A percentile compares a stretch with the other conserved stretches of the same genome.
Evolutionary conservation across 2,888 invertebrate species (phyloP).

Genomic region (Tipula unca): DNA sequence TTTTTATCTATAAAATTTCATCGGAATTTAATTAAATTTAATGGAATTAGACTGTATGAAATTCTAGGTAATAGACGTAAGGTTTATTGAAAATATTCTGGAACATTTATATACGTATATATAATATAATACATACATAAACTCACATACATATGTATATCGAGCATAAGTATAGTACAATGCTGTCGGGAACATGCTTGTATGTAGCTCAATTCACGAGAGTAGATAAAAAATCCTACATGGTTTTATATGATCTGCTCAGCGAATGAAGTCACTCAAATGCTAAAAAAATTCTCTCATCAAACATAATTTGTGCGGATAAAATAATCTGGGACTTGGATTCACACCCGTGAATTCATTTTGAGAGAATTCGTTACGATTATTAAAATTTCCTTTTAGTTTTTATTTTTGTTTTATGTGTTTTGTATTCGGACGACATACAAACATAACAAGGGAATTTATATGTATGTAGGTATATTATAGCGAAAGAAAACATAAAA

Average conservation of each 20-base stretch:
- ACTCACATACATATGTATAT: too few relatives aligned
- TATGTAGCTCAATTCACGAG: too few relatives aligned
- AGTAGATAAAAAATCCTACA: too few relatives aligned
- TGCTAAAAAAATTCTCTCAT: too few relatives aligned
- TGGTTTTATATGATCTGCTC: too few relatives aligned
- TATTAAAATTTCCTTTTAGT: not conserved
- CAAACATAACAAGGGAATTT: not conserved
- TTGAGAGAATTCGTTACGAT: not conserved
- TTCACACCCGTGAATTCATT: not conserved
- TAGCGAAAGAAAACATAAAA: not conserved
- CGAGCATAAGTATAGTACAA: too few relatives aligned
- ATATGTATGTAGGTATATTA: not conserved
- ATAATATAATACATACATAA: not conserved
- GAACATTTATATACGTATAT: not conserved
- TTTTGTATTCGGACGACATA: not conserved
- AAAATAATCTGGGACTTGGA: too few relatives aligned
- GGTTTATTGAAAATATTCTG: not conserved
- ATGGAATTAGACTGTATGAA: not conserved
- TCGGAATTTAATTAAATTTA: not conserved
- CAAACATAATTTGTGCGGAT: too few relatives aligned
- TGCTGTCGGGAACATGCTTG: too few relatives aligned
- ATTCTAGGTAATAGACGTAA: not conserved
- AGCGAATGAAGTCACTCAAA: too few relatives aligned
- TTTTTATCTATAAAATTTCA: not conserved
- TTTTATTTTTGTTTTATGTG: not conserved